Evolutionary conservation across 2,797 vertebrate species (phyloP).

Genomic region (Paedocypris micromegethes): DNA sequence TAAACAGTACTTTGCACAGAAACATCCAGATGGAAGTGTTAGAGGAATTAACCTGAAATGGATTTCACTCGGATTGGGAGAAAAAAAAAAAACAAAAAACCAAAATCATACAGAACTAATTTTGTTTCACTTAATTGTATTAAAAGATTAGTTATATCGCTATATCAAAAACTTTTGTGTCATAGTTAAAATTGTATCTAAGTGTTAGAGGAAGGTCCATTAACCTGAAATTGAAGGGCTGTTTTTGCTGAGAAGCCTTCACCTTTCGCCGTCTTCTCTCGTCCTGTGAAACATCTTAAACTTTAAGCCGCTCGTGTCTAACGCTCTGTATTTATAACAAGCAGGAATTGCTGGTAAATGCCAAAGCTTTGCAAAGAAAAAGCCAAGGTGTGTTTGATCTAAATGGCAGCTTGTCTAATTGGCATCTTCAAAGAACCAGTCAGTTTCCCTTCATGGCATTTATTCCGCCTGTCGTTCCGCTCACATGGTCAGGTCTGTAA

Average conservation of each 20-base stretch:
- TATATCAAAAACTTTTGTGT: too few relatives aligned
- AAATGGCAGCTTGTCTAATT: constrained; percentile 71
- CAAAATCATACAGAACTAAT: too few relatives aligned
- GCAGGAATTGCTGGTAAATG: constrained; percentile 53
- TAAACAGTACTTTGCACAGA: too few relatives aligned
- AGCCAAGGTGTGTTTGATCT: constrained; percentile 62
- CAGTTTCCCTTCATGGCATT: constrained; percentile 32
- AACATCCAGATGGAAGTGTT: too few relatives aligned
- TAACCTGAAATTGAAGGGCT: neutral
- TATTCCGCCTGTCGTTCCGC: constrained; percentile 4
- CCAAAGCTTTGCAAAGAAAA: constrained; percentile 47
- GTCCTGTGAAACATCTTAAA: constrained; percentile 20
- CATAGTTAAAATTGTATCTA: too few relatives aligned
- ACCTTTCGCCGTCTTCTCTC: constrained; percentile 16
- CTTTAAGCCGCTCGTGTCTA: neutral
- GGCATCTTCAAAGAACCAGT: constrained; percentile 57
- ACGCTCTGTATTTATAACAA: constrained; percentile 16
- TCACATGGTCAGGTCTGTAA: constrained; percentile 9
- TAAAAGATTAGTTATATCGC: too few relatives aligned
- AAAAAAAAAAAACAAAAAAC: too few relatives aligned
- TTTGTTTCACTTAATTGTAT: too few relatives aligned
- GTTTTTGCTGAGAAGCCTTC: neutral
- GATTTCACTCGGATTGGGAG: too few relatives aligned
- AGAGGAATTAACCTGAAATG: too few relatives aligned
- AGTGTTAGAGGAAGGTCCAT: too few relatives aligned